These are phyloP conservation scores for Epizoanthus ramosus DNA, from an alignment of 92 coral and sea anemone species.

Conservation along the genomic window DNA sequence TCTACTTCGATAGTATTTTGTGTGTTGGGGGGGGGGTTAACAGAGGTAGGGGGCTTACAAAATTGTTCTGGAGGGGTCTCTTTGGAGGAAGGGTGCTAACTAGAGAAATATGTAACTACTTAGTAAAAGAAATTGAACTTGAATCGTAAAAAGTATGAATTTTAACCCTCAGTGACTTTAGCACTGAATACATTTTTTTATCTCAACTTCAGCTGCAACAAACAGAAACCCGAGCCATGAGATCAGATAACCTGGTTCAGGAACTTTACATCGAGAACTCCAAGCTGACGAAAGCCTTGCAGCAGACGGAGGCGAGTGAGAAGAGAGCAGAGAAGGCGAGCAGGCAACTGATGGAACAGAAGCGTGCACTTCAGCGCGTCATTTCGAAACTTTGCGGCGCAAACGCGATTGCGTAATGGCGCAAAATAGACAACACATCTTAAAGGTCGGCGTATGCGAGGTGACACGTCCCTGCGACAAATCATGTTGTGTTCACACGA, in stretches of 20 bases:
- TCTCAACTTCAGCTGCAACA: slow-evolving; percentile 77
- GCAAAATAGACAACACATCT: too few species aligned
- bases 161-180: background rate
- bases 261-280: slow-evolving; percentile 98
- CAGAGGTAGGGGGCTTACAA: too few species aligned
- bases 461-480: too few species aligned
- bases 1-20: too few species aligned
- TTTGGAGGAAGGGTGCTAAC: too few species aligned
- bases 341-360: slow-evolving; percentile 93
- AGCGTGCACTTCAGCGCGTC: slow-evolving; percentile 94
- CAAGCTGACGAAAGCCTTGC: slow-evolving; percentile 86
- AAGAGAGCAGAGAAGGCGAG: slow-evolving; percentile 93
- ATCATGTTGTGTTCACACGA: too few species aligned
- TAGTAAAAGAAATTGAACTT: too few species aligned
- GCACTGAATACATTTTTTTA: background rate
- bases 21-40: too few species aligned
- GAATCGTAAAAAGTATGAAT: too few species aligned
- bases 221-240: slow-evolving; percentile 71
- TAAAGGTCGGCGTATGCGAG: too few species aligned
- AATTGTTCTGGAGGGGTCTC: too few species aligned
- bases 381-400: slow-evolving; percentile 99
- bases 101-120: too few species aligned
- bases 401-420: slow-evolving; percentile 82
- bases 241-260: slow-evolving; percentile 90
- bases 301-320: slow-evolving; percentile 92